These are phyloP conservation scores for Neoaliturus tenellus DNA, from an alignment of 2,888 invertebrate genomes.

Conservation along the genomic window DNA sequence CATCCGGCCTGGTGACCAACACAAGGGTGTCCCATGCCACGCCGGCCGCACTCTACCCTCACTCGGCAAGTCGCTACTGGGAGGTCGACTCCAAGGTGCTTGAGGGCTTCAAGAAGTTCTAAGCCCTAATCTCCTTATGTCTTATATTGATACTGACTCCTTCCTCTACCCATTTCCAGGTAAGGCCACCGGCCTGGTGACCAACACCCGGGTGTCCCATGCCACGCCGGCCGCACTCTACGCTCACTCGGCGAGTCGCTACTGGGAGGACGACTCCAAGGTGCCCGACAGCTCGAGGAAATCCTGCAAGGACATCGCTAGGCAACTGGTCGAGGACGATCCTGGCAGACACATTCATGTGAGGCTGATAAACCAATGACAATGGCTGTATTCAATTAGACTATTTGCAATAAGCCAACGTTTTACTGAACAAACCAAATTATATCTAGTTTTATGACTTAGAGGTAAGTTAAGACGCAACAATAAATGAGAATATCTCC, in stretches of 20 bases:
- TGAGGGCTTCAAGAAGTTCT: slow-evolving; percentile 79
- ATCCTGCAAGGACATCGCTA: slow-evolving; percentile 86
- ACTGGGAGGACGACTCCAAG: slow-evolving; percentile 87
- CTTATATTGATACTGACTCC: too few relatives aligned
- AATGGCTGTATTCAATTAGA: too few relatives aligned
- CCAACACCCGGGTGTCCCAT: slow-evolving; percentile 86
- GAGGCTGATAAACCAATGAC: slow-evolving; percentile 66
- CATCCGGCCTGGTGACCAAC: slow-evolving; percentile 86
- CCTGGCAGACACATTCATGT: slow-evolving; percentile 85
- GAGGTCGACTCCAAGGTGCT: slow-evolving; percentile 86
- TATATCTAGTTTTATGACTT: too few relatives aligned
- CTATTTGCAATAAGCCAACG: too few relatives aligned
- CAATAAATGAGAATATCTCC: too few relatives aligned
- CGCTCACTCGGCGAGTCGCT: slow-evolving; percentile 83
- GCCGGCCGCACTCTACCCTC: slow-evolving; percentile 85
- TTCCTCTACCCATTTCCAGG: slow-evolving; percentile 73
- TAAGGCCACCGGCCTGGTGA: slow-evolving; percentile 86
- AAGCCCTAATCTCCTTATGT: too few relatives aligned
- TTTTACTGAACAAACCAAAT: too few relatives aligned
- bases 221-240: slow-evolving; percentile 87
- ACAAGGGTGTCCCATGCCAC: slow-evolving; percentile 87
- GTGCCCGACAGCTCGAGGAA: slow-evolving; percentile 81
- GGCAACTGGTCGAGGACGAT: slow-evolving; percentile 85
- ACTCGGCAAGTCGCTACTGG: slow-evolving; percentile 85
- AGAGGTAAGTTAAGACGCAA: too few relatives aligned